phyloP scores from a whole-genome alignment of 2,888 invertebrate species.

The Lasioglossum villosulum region DNA sequence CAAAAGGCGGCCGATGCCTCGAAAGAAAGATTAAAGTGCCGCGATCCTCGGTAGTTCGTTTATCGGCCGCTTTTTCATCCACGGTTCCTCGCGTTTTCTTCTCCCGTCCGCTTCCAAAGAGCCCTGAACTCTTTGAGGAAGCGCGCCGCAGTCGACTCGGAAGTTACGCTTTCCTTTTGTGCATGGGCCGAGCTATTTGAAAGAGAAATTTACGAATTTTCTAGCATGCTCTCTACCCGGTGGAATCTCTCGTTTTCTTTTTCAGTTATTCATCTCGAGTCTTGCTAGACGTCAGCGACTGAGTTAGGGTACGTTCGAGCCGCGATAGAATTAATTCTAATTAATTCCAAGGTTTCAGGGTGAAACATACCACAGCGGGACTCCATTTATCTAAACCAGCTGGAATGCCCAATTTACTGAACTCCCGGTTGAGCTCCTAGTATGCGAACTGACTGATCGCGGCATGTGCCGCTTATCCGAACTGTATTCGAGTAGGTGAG shows the following conservation, averaged over 20 bases:
- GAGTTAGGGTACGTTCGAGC: neutral
- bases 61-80: conserved; percentile 76
- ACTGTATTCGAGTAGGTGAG: too few species aligned
- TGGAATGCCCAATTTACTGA: neutral
- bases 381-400: too few species aligned
- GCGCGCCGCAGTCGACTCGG: neutral
- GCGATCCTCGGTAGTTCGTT: conserved; percentile 80
- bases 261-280: neutral
- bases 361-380: too few species aligned
- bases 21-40: conserved; percentile 81
- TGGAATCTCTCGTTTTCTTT: neutral
- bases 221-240: neutral
- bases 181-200: neutral
- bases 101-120: neutral
- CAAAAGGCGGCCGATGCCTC: conserved; percentile 74
- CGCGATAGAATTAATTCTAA: neutral
- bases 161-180: neutral
- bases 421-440: neutral
- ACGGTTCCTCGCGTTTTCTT: conserved; percentile 37
- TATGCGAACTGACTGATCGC: too few species aligned
- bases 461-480: too few species aligned
- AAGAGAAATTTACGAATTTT: neutral
- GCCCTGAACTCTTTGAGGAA: conserved; percentile 13
- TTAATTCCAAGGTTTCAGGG: too few species aligned
- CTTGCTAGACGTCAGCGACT: neutral